Base-by-base conservation (phyloP, 2,888 invertebrate genomes). In the Pyrochroa serraticornis region DNA sequence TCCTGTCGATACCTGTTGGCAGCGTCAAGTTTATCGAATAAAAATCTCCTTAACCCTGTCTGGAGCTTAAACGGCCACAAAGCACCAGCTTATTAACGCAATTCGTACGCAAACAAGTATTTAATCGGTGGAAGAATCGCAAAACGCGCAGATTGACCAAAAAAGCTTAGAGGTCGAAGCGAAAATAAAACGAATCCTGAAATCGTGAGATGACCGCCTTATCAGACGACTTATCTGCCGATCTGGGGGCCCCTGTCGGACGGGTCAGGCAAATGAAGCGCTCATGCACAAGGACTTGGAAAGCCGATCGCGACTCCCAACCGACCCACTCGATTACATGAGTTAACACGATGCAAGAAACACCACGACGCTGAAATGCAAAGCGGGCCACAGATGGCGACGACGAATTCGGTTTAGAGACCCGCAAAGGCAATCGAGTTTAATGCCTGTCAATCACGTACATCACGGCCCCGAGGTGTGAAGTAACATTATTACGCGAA, bases 121-220 rank as follows among this genome's bases (percentile, higher is more conserved):
- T 66, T 66, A 65, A 66, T 66, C 66, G 60, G 62, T 57, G 39
- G 56, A 60, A 54, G 64, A 56, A 66, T 66, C 61, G 57, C 59
- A 35, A 5, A 53, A 44, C 53, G 48, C 56, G 44, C 54, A 58
- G 54, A 60, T 52, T 49, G 52, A 60, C 58, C 52, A 58, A 64
- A 63, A 63, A 65, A 61, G 49, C 52, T 59, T 42, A 55, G 46
- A 57, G 61, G 61, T 57, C 64, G 58, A 58, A 48, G 57, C 43
- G 42, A 56, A 52, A 61, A 63, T 53, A 63, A 65, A 63, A 63
- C 53, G 58, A 65, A 65, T 65, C 61, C 64, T 51, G 62, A 68
- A 69, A 69, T 71, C 69, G 71, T 71, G 69, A 69, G 69, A 67
- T 67, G 68, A 66, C 62, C 68, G 53, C 63, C 63, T 67, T 67